Evolutionary conservation across 2,888 invertebrate species (phyloP).

Genomic region (Odiellus spinosus): DNA sequence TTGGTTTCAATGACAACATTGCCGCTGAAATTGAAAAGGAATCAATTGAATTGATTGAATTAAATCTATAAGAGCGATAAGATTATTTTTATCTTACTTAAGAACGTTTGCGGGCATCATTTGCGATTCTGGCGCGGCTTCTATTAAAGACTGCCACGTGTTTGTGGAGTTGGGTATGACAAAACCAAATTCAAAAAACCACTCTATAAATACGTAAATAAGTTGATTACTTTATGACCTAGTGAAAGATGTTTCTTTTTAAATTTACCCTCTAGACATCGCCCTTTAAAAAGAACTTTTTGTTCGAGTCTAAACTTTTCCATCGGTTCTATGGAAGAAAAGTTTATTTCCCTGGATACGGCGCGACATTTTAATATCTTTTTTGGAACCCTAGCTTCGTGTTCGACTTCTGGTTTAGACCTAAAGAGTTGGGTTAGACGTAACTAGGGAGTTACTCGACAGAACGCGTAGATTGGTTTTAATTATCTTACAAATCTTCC

Average conservation of each 20-base stretch:
- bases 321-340: constrained; percentile 60
- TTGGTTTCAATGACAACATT: constrained; percentile 93
- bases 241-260: neutral
- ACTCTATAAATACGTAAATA: constrained; percentile 44
- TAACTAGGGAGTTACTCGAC: neutral
- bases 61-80: too few relatives aligned
- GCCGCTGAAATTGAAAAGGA: constrained; percentile 48
- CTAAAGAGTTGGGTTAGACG: constrained; percentile 23
- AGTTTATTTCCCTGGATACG: constrained; percentile 39
- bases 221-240: too few relatives aligned
- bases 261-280: constrained; percentile 55
- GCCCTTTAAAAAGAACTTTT: constrained; percentile 48
- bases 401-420: constrained; percentile 66
- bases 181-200: constrained; percentile 99
- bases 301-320: constrained; percentile 91
- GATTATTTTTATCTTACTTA: constrained; percentile 53
- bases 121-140: constrained; percentile 96
- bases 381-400: constrained; percentile 94
- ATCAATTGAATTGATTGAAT: neutral
- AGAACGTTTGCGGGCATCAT: constrained; percentile 99
- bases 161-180: constrained; percentile 97
- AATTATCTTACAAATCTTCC: constrained; percentile 57
- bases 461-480: neutral
- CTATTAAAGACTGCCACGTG: constrained; percentile 97
- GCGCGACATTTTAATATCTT: constrained; percentile 78